Evolutionary conservation across 2,797 vertebrate species (phyloP), one percentile per base, ranked within the genome.

Genomic region (Enteromius viviparus): DNA sequence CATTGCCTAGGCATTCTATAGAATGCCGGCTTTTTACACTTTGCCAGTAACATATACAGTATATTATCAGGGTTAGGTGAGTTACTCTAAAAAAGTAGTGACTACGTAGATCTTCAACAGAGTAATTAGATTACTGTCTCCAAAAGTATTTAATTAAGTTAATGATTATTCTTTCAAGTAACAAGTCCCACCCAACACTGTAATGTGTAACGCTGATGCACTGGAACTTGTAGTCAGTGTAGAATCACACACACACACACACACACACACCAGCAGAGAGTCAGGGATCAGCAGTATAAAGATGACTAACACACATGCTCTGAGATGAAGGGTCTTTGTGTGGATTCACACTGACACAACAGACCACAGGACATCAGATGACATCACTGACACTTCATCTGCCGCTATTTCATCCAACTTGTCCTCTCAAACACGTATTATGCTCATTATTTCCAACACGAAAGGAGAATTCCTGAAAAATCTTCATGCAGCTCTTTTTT

Each of bases 241-340:
- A 60, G 19, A 78, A n/a, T 65, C 26, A 26, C 26, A 26, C 29
- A 32, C 29, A 32, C 3, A 88, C 34, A 11, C 58, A 74, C 32
- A 66, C 9, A 78, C 66, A 70, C 65, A 89, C 53, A 88, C 60
- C 62, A 58, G 70, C 81, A 78, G 26, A 85, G 34, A 45, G 45
- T 42, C 21, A 9, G 21, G 78, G 72, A 14, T 21, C 65, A 64
- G 47, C 58, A 47, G 60, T 11, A 40, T 7, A 49, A 62, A 66
- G 42, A 37, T 75, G 70, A 58, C 76, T 60, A 72, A 62, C 84
- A 66, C 68, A 85, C 85, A 87, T 76, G 88, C 86, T 82, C 82
- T 81, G 23, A 77, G 77, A 26, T 65, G 66, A 84, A 79, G 90
- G 89, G 91, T 91, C 91, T 92, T 92, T 91, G 92, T 92, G 91